Base-by-base conservation (phyloP, 2,113 vertebrate species). In the Etheostoma cragini region DNA sequence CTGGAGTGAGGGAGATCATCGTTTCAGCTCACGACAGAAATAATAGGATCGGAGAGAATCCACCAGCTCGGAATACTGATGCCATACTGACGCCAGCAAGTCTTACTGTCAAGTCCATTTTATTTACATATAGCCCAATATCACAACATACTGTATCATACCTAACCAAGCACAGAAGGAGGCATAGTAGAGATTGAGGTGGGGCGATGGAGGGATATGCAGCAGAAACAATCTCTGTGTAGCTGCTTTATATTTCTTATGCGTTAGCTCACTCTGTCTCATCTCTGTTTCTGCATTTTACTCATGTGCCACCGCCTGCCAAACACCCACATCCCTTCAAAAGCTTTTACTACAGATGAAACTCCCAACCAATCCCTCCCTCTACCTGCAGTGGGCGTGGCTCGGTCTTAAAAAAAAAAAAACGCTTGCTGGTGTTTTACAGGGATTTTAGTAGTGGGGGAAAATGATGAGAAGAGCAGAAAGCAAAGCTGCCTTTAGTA, bases 401-500 rank as follows among this genome's bases (percentile, higher is more conserved):
- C 80, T 74, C 47, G 11, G 11, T 17, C 47, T 5, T 45, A 64
- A 8, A 10, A 15, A 46, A 24, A 19, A 24, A 38, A 13, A 53
- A 47, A 58, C 21, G 22, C 72, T 42, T 49, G 45, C 64, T 77
- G 63, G 3, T 82, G 74, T 84, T 91, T 84, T 80, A 84, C 64
- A 58, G 85, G 78, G 83, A 80, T 80, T 90, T 85, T 85, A 83
- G 66, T 83, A 66, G 53, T 70, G 61, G 70, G 87, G 80, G 74
- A 53, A 80, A 82, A 84, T 80, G 87, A 93, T 90, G 89, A 85
- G 88, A 74, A 74, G 87, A 86, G 86, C 91, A 86, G 72, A 94
- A 91, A 90, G 84, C 87, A 92, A 93, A 93, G 90, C 93, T 91
- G 86, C 87, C 81, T 89, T 83, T 61, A 53, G 66, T 94, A 91